A percentile compares a stretch with the other conserved stretches of the same genome.
Evolutionary conservation across 2,797 vertebrate genomes (phyloP).

Genomic region (Enteromius viviparus): DNA sequence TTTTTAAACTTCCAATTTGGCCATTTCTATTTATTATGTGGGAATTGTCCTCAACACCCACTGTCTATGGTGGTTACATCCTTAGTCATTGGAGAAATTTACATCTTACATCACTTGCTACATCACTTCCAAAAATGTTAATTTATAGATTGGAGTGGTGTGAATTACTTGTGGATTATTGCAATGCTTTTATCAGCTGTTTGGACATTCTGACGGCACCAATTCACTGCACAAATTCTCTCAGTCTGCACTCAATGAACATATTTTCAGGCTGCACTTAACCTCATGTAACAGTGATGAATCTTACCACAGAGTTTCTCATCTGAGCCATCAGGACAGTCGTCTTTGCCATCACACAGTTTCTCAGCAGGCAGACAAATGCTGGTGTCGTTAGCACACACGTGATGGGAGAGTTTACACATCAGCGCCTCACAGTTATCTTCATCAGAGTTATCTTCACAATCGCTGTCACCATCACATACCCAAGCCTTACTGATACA

Average conservation of each 20-base stretch:
- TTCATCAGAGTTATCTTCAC: conserved; percentile 95
- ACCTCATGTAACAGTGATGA: not conserved
- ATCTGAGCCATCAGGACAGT: conserved; percentile 92
- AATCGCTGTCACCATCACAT: conserved; percentile 95
- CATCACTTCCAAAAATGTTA: no score
- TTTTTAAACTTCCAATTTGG: no score
- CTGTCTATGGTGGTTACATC: no score
- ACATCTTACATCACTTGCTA: no score
- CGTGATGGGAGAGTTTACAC: conserved; percentile 94
- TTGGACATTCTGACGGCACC: no score
- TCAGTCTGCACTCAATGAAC: not conserved
- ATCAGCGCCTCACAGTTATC: conserved; percentile 93
- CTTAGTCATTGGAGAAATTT: no score
- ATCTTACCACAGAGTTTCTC: conserved; percentile 92
- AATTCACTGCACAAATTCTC: not conserved
- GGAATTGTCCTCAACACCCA: no score
- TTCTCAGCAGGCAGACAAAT: conserved; percentile 93
- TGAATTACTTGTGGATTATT: no score
- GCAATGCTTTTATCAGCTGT: not conserved
- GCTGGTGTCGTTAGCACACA: conserved; percentile 91
- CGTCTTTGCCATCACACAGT: conserved; percentile 88
- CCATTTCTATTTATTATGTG: no score
- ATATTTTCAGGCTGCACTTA: not conserved
- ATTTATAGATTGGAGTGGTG: no score
- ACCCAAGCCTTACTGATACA: conserved; percentile 99